Evolutionary conservation across 2,797 vertebrate species (phyloP), one percentile per base, ranked within the genome.

Genomic region (Anguilla pacifica): DNA sequence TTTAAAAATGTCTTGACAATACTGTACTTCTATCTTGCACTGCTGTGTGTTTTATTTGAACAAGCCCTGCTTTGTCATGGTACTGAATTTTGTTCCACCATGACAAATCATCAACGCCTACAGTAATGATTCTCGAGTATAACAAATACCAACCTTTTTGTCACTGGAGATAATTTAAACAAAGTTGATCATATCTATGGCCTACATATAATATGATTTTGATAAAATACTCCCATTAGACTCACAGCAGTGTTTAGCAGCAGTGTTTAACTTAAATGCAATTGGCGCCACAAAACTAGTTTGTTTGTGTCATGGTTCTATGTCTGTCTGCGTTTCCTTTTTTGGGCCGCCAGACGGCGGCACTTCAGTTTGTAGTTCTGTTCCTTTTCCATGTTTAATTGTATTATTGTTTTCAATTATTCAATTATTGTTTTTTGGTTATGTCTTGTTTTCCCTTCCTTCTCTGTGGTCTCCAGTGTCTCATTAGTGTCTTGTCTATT

Each of bases 111-210:
- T 59, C 46, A 72, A 35, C 19, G 35, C 61, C 51, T 28, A 82
- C 57, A 88, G 77, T 86, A 86, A 70, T 83, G 81, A 77, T 35
- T 86, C 39, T 86, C 83, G 35, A 83, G 72, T 88, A 39, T 39
- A 39, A 39, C 0, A 39, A 39, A 39, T 39, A 46, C 82, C 43
- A 57, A 83, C 77, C 35, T 0, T 86, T 88, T 83, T 51, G 79
- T 86, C 85, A 86, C 53, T 70, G 85, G 70, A 31, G 79, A 79
- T 86, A 88, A 88, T 86, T 83, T 79, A 49, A 59, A 57, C 61
- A 79, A 61, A 4, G n/a, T 57, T n/a, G 79, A 61, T 84, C 85
- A 35, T 83, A 57, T 88, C 87, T 88, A 64, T 84, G 88, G 72
- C 77, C 77, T 64, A 70, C 61, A 28, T 64, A 64, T 46, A 53